Conservation (phyloP, 2,888 invertebrate species). For the Drosophila dives region DNA sequence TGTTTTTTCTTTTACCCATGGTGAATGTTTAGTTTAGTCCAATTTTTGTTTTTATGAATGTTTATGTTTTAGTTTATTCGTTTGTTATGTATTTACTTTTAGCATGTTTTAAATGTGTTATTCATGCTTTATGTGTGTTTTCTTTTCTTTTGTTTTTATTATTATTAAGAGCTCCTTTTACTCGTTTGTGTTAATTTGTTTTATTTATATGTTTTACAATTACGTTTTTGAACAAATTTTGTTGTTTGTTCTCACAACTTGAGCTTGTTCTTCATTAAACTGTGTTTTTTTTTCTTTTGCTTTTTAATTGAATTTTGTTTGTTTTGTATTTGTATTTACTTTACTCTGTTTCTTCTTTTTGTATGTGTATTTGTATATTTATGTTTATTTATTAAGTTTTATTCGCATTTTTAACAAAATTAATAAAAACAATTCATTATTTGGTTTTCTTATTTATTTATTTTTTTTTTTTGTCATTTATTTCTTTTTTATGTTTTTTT, state of each 20-base stretch:
- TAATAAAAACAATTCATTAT: conserved; percentile 73
- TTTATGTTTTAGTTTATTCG: conserved; percentile 50
- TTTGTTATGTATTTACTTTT: conserved; percentile 59
- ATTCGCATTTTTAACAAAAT: conserved; percentile 74
- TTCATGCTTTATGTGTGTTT: conserved; percentile 54
- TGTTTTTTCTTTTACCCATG: conserved; percentile 49
- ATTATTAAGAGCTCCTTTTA: conserved; percentile 63
- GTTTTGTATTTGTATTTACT: conserved; percentile 34
- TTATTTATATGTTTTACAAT: conserved; percentile 59
- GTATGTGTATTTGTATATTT: conserved; percentile 57
- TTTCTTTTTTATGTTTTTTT: conserved; percentile 26
- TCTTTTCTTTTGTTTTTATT: conserved; percentile 43
- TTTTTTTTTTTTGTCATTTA: conserved; percentile 37
- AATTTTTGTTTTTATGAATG: conserved; percentile 49
- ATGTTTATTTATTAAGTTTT: conserved; percentile 60
- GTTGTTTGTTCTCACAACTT: conserved; percentile 59
- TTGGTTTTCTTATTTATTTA: conserved; percentile 45
- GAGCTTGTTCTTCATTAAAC: conserved; percentile 51
- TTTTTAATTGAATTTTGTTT: conserved; percentile 46
- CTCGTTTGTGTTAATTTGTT: conserved; percentile 40
- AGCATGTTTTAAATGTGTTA: conserved; percentile 60
- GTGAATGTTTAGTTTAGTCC: conserved; percentile 59
- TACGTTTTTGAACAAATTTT: conserved; percentile 69
- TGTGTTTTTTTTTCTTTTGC: conserved; percentile 25
- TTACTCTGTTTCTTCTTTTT: conserved; percentile 61